Evolutionary conservation across 2,113 vertebrate species (phyloP).

Genomic region (Tachysurus fulvidraco): DNA sequence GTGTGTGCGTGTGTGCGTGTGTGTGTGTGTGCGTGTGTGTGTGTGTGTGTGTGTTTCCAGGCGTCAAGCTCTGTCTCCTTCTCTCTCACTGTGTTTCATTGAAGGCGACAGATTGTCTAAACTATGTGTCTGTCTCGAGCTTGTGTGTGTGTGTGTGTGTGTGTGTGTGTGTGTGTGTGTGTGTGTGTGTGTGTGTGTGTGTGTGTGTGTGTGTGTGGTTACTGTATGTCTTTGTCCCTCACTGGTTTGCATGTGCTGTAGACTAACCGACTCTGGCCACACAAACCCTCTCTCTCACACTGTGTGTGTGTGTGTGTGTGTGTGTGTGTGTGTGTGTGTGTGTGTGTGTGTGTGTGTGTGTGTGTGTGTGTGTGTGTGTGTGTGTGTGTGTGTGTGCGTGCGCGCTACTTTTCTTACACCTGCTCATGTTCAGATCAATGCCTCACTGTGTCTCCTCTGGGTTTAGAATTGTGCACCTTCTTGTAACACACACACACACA

Average conservation of each 20-base stretch:
- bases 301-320: neutral
- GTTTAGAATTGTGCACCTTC: neutral
- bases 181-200: no score
- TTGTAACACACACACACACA: neutral
- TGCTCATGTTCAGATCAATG: constrained; percentile 23
- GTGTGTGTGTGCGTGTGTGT: constrained; percentile 31
- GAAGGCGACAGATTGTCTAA: constrained; percentile 16
- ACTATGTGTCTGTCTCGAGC: neutral
- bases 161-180: neutral
- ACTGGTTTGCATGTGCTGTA: constrained; percentile 14
- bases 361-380: neutral
- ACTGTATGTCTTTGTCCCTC: neutral
- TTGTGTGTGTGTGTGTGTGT: neutral
- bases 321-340: neutral
- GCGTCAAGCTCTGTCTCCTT: constrained; percentile 5
- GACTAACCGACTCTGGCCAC: constrained; percentile 13
- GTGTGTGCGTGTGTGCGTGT: constrained; percentile 22
- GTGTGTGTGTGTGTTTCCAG: constrained; percentile 18
- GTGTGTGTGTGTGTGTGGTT: neutral
- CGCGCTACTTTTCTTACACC: neutral
- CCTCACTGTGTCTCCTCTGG: neutral
- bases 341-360: no score
- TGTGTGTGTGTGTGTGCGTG: neutral
- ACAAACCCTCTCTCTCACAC: neutral
- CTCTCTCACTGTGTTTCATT: neutral